These are phyloP conservation scores for Drosophila mauritiana DNA, from an alignment of 1,140 invertebrate species.

Conservation along the genomic window DNA sequence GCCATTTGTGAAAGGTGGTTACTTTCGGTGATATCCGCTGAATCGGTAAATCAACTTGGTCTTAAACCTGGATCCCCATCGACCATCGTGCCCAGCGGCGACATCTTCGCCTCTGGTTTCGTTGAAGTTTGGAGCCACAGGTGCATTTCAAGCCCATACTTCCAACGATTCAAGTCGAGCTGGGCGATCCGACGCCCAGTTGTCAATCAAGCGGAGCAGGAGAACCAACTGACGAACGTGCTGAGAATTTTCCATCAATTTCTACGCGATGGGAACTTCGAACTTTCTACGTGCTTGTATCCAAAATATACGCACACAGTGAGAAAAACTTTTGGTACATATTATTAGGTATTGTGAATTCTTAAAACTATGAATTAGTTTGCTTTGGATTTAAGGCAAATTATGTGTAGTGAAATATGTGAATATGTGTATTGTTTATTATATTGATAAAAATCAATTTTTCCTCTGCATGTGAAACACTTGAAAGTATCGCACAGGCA, in stretches of 20 bases:
- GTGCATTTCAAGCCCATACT: slow-evolving; percentile 28
- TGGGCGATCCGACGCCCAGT: slow-evolving; percentile 37
- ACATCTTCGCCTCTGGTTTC: slow-evolving; percentile 20
- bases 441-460: not conserved
- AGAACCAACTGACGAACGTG: slow-evolving; percentile 49
- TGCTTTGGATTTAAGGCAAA: no score
- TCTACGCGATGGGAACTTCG: slow-evolving; percentile 51
- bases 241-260: slow-evolving; percentile 66
- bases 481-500: slow-evolving; percentile 38
- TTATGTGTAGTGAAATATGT: not conserved
- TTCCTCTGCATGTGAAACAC: slow-evolving; percentile 14
- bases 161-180: not conserved
- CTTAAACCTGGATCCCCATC: not conserved
- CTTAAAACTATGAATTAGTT: no score
- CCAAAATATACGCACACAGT: slow-evolving; percentile 28
- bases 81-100: slow-evolving; percentile 39
- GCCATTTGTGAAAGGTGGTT: slow-evolving; percentile 28
- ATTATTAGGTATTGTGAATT: no score
- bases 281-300: slow-evolving; percentile 58
- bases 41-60: slow-evolving; percentile 13
- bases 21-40: not conserved
- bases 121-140: slow-evolving; percentile 25
- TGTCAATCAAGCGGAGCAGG: slow-evolving; percentile 29
- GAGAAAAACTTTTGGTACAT: not conserved
- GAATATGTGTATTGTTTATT: not conserved